Base-by-base conservation (phyloP, 2,113 vertebrate genomes). In the Balaeniceps rex region DNA sequence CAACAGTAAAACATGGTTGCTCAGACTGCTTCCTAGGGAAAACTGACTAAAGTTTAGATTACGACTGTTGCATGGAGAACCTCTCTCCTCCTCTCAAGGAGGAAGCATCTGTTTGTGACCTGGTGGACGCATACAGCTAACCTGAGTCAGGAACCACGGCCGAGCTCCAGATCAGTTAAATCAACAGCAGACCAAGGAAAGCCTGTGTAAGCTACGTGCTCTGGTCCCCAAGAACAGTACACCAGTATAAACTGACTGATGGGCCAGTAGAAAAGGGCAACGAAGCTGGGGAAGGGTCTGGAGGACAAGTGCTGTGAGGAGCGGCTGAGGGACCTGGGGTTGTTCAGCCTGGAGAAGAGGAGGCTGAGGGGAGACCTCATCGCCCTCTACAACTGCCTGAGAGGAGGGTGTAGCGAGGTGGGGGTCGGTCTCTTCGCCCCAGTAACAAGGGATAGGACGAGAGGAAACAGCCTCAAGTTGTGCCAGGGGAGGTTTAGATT, bases 21-120 rank as follows among this genome's bases (percentile, higher is more conserved):
- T 44, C 42, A 9, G 64, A 10, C 1, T 12, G 19, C 5, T 11
- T n/a, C 40, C 17, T 4, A 29, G n/a, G 60, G 47, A 15, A 34
- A 11, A 26, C 3, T 3, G 11, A 26, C 29, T 13, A 1, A 24
- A 18, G 12, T 10, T 24, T 2, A 31, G 46, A 21, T 5, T 5
- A 13, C 0, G 0, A 5, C 1, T 33, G 31, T 0, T 7, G 29
- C 29, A 7, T 5, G 31, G 28, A 33, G 78, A 21, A 16, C 16
- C 14, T 3, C 13, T 9, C 29, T 36, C 19, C 51, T 57, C 8
- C 55, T 15, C 55, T 65, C 33, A 15, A 19, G 40, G 28, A 64
- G 46, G 60, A 51, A n/a, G 4, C 70, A 38, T 2, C 40, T 25
- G 44, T 21, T 42, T 19, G 34, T 29, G 54, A 13, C 52, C 86